Evolutionary conservation across 2,113 vertebrate species (phyloP), one percentile per base, ranked within the genome.

Genomic region (Syngnathus scovelli): DNA sequence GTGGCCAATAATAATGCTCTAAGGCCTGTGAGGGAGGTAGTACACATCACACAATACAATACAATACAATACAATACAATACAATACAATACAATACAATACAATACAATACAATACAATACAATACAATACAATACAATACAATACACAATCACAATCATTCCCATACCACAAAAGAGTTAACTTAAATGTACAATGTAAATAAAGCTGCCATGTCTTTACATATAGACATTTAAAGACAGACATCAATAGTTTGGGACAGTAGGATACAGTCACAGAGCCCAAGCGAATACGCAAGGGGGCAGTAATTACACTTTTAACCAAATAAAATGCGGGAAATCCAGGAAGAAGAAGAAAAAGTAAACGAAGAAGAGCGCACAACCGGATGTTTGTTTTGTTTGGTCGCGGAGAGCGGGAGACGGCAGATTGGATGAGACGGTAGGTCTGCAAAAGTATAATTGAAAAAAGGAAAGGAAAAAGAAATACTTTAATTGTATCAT

Each of bases 1-100:
- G 27, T 27, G 48, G 83, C 83, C 80, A 88, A 75, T 70, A 77
- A 77, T 70, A 88, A 88, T 79, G 71, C 68, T 77, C 72, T 81
- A 78, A 78, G 62, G 59, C 66, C 64, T 78, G 71, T 68, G 77
- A 83, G 73, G 83, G 83, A 86, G 83, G 81, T 52, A 38, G 27
- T 27, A 27, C 27, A 27, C 23, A 27, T 27, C 23, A 27, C n/a
- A n/a, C n/a, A n/a, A n/a, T n/a, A n/a, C n/a, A n/a, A n/a, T n/a
- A n/a, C n/a, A 33, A 33, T 33, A 33, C 27, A 33, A 33, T 33
- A 33, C 27, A 33, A 33, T 33, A 33, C 27, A 33, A 33, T 33
- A 33, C 27, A 33, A 33, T 33, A 33, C 27, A 33, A 33, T 33
- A 33, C 27, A 33, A 33, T 33, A 33, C 27, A 33, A 33, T 33